A percentile compares a stretch with the other conserved stretches of the same genome.
phyloP scores from a whole-genome alignment of 2,888 invertebrate species.

The Apodemia mormo region DNA sequence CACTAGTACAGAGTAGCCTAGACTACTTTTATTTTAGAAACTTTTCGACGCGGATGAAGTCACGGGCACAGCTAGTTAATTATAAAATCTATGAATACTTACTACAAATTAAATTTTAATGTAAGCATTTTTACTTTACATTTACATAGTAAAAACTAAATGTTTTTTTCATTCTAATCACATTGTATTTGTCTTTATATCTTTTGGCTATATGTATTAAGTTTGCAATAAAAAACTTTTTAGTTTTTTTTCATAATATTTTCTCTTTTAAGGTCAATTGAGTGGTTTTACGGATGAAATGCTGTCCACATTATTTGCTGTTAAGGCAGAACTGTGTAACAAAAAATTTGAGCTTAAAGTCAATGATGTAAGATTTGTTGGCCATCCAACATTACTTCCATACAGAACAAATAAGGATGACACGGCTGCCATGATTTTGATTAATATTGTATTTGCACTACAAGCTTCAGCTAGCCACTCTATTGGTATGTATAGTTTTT shows the following conservation, averaged over 20 bases:
- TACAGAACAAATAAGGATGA: conserved; percentile 85
- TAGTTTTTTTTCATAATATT: background rate
- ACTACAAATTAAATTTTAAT: too few species aligned
- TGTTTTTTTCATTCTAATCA: too few species aligned
- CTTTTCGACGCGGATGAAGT: too few species aligned
- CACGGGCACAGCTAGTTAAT: too few species aligned
- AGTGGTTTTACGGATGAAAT: conserved; percentile 92
- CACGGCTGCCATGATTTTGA: conserved; percentile 87
- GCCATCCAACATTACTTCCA: conserved; percentile 93
- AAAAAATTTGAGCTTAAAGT: conserved; percentile 96
- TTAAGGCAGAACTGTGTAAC: conserved; percentile 94
- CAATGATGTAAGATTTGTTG: conserved; percentile 97
- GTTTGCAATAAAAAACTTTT: too few species aligned
- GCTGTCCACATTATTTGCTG: conserved; percentile 93
- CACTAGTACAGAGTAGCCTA: too few species aligned
- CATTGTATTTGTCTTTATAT: too few species aligned
- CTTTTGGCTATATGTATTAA: too few species aligned
- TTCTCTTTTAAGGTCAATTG: conserved; percentile 72
- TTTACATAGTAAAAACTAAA: too few species aligned
- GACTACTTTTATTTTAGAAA: too few species aligned
- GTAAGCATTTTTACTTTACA: too few species aligned
- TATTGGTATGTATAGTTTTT: conserved; percentile 79
- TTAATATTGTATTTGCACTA: conserved; percentile 94
- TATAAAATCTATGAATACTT: too few species aligned
- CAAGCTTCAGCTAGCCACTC: conserved; percentile 95